Base-by-base conservation (phyloP, 1,140 invertebrate species). In the Holcopasites calliopsidis region DNA sequence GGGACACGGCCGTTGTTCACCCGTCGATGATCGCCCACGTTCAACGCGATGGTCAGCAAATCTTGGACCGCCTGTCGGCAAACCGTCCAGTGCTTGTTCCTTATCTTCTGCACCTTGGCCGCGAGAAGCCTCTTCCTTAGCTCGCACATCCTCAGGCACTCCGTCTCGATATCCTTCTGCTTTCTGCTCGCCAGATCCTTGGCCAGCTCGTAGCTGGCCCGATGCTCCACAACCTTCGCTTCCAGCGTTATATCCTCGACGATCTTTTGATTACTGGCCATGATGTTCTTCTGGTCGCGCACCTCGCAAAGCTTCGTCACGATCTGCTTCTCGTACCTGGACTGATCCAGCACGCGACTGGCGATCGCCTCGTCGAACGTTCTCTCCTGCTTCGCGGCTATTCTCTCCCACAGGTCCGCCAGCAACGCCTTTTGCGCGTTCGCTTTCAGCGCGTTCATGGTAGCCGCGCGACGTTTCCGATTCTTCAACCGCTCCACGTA, bases 241-340 rank as follows among this genome's bases (percentile, higher is more conserved):
- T 92, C 89, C 33, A 86, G 57, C 76, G 92, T 91, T 77, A 93
- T 89, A 38, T 87, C 85, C 76, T 93, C 89, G 23, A 91, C 91
- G 28, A 90, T 85, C 47, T 87, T 88, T 82, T 92, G 90, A 80
- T 94, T 94, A 61, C 91, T 86, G 0, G 90, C 79, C 65, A 94
- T 91, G 68, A 91, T 89, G 13, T 92, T 88, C 38, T 92, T 92
- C 77, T 93, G 90, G 35, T 93, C 88, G 23, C 93, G 92, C 0
- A 94, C 92, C 81, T 94, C 93, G 83, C 92, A 92, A 42, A 94
- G 86, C 87, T 94, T 93, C 38, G 91, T 92, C 38, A 92, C 89
- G 87, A 95, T 93, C 86, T 93, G 92, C 82, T 94, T 94, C 76
- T 95, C 94, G 84, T 94, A 94, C 31, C 92, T 89, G 2, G 93